Conservation (phyloP, 1,140 invertebrate genomes). For the Bombus haemorrhoidalis region DNA sequence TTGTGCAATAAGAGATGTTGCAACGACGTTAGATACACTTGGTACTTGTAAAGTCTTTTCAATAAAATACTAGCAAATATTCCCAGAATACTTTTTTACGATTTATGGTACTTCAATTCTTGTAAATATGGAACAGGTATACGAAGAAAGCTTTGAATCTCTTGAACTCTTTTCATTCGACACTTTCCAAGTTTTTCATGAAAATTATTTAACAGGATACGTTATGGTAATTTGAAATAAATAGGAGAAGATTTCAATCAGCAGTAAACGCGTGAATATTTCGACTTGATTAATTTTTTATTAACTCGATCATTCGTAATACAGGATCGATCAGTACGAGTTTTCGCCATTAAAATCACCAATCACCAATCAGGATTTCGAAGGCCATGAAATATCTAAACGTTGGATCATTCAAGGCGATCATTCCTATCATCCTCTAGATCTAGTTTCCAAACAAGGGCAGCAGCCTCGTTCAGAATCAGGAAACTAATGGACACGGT, state of each 20-base stretch:
- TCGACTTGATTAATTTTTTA: too few species aligned
- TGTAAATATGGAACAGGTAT: too few species aligned
- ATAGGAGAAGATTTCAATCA: not conserved
- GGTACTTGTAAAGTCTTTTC: not conserved
- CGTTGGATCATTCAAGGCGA: too few species aligned
- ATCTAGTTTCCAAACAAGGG: not conserved
- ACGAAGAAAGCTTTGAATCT: not conserved
- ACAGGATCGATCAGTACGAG: not conserved
- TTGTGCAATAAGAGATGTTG: not conserved
- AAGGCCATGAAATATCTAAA: not conserved
- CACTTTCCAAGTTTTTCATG: not conserved
- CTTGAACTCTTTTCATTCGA: not conserved
- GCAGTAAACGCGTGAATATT: too few species aligned
- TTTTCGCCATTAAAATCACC: too few species aligned
- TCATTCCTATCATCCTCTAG: not conserved
- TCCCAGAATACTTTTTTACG: not conserved
- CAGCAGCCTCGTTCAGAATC: not conserved
- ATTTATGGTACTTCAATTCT: not conserved
- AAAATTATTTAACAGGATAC: not conserved
- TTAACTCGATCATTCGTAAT: too few species aligned
- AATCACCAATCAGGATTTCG: too few species aligned
- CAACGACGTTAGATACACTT: too few species aligned
- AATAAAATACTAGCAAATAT: not conserved
- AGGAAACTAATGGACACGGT: not conserved
- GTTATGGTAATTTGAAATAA: not conserved